phyloP scores from a whole-genome alignment of 2,113 vertebrate species.

The Notarius lentiginosus region DNA sequence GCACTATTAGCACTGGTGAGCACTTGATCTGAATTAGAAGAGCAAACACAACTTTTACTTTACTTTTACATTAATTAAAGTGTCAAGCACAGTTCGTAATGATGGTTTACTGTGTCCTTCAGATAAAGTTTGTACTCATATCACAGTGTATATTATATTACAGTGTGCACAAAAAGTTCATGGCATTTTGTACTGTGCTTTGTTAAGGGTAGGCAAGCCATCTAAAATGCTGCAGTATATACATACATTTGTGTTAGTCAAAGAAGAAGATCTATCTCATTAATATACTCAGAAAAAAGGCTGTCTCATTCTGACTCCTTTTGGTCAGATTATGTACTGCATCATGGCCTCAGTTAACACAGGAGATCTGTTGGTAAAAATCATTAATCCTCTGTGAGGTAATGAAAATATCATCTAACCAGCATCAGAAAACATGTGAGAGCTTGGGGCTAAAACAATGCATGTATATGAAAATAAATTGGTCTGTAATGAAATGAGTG shows the following conservation, averaged over 20 bases:
- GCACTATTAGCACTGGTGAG: background rate
- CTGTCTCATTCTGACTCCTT: slow-evolving; percentile 12
- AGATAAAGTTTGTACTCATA: background rate
- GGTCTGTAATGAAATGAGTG: background rate
- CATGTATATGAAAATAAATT: background rate
- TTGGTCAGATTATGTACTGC: background rate
- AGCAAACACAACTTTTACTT: background rate
- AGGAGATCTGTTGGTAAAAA: background rate
- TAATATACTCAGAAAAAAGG: background rate
- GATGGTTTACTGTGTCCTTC: too few relatives aligned
- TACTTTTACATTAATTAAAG: background rate
- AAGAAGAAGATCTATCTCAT: background rate
- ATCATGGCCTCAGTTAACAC: background rate
- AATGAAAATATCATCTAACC: background rate
- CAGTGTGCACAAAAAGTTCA: background rate
- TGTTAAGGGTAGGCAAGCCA: background rate
- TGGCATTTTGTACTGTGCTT: background rate
- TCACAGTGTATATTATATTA: background rate
- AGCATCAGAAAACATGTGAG: background rate
- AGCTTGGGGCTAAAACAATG: background rate
- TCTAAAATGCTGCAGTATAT: background rate
- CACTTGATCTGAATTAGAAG: background rate
- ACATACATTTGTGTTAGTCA: background rate
- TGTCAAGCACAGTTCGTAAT: background rate
- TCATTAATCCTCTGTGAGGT: background rate